Evolutionary conservation across 2,113 vertebrate genomes (phyloP).

Genomic region (Ahaetulla prasina): DNA sequence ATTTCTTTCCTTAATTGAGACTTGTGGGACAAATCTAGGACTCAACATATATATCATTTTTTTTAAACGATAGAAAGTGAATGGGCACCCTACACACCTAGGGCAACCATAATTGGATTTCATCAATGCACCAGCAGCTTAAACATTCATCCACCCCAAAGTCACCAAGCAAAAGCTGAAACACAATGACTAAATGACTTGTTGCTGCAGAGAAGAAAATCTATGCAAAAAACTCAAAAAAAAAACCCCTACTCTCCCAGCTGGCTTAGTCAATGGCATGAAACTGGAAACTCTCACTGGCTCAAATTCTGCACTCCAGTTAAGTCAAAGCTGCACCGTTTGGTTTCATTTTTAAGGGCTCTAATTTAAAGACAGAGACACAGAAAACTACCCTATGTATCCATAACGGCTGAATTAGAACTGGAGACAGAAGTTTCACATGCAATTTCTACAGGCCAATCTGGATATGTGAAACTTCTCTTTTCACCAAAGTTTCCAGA

Average conservation of each 20-base stretch:
- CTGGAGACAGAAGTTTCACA: background rate
- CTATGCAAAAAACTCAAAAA: background rate
- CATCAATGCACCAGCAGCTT: background rate
- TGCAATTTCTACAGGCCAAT: no score
- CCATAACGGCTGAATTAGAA: background rate
- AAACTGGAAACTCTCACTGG: conserved; percentile 14
- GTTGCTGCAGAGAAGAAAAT: background rate
- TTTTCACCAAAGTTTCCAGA: background rate
- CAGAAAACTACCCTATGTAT: background rate
- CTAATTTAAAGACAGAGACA: background rate
- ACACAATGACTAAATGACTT: background rate
- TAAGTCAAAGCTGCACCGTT: background rate
- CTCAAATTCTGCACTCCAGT: background rate
- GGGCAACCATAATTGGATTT: background rate
- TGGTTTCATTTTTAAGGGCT: background rate
- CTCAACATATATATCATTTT: background rate
- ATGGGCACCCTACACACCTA: background rate
- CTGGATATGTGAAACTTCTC: background rate
- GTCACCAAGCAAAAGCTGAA: background rate
- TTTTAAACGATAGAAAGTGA: background rate
- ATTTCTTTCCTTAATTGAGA: background rate
- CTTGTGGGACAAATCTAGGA: background rate
- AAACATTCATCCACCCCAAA: background rate
- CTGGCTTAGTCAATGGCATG: background rate
- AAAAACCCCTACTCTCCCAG: background rate